Evolutionary conservation across 2,888 invertebrate species (phyloP).

Genomic region (Pseudococcus viburni): DNA sequence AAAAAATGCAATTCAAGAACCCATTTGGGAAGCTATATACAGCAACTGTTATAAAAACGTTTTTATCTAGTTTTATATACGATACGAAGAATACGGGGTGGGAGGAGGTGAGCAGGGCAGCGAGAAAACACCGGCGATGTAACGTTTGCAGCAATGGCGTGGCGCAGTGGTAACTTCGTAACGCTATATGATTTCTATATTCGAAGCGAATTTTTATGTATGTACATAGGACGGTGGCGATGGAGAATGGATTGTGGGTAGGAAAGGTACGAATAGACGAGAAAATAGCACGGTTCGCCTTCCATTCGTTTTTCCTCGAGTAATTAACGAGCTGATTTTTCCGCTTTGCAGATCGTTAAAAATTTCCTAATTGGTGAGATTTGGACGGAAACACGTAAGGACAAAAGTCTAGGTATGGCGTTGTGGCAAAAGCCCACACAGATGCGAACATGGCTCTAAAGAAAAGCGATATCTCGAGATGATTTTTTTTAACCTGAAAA

Average conservation of each 20-base stretch:
- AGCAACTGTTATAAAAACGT: conserved; percentile 44
- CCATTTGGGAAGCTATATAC: conserved; percentile 34
- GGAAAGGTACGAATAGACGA: background rate
- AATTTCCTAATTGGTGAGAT: conserved; percentile 5
- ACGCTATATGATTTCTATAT: conserved; percentile 22
- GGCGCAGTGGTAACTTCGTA: background rate
- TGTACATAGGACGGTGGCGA: background rate
- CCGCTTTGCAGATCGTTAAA: conserved; percentile 37
- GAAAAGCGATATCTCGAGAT: background rate
- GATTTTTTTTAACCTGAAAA: background rate
- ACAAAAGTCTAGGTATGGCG: background rate
- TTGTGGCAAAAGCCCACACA: background rate
- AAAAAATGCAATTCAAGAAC: conserved; percentile 48
- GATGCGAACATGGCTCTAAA: background rate
- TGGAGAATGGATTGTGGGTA: background rate
- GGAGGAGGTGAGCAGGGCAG: background rate
- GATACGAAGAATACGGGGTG: too few species aligned
- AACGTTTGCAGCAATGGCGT: background rate
- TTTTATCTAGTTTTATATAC: conserved; percentile 6
- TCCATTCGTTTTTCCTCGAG: background rate
- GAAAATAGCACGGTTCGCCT: background rate
- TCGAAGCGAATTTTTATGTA: conserved; percentile 7
- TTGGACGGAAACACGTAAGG: background rate
- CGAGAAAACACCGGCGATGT: background rate
- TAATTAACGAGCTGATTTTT: conserved; percentile 32